A percentile compares a stretch with the other conserved stretches of the same genome.
Evolutionary conservation across 2,113 vertebrate species (phyloP).

Genomic region (Myxocyprinus asiaticus): DNA sequence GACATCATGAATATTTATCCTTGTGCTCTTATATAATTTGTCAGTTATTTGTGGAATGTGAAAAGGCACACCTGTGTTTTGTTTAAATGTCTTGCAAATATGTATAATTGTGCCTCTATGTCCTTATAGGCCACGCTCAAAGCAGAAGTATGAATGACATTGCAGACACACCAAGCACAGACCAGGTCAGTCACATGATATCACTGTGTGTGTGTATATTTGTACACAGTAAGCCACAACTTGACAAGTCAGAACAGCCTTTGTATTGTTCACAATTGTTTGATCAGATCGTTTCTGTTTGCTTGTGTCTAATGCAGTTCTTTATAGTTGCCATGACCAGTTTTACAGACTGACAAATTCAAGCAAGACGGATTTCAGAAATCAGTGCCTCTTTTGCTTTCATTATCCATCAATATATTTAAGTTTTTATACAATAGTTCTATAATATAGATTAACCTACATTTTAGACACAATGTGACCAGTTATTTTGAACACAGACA

Average conservation of each 20-base stretch:
- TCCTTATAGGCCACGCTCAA: conserved; percentile 83
- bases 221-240: too few relatives aligned
- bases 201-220: not conserved
- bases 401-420: not conserved
- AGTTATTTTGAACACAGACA: too few relatives aligned
- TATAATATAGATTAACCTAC: too few relatives aligned
- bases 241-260: too few relatives aligned
- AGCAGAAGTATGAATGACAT: conserved; percentile 98
- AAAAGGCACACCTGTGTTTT: not conserved
- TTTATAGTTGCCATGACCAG: not conserved
- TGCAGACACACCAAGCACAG: conserved; percentile 85
- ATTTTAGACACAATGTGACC: too few relatives aligned
- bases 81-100: not conserved
- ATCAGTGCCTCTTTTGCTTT: not conserved
- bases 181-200: conserved; percentile 79
- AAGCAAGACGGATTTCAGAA: not conserved
- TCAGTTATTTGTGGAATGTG: too few relatives aligned
- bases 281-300: not conserved
- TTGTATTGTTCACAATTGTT: not conserved
- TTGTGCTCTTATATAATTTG: too few relatives aligned
- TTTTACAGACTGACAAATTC: not conserved
- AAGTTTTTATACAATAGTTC: not conserved
- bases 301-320: not conserved
- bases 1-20: too few relatives aligned
- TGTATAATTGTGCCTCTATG: conserved; percentile 5